A percentile compares a stretch with the other conserved stretches of the same genome.
Evolutionary conservation across 1,140 invertebrate genomes (phyloP).

Genomic region (Cylas formicarius): DNA sequence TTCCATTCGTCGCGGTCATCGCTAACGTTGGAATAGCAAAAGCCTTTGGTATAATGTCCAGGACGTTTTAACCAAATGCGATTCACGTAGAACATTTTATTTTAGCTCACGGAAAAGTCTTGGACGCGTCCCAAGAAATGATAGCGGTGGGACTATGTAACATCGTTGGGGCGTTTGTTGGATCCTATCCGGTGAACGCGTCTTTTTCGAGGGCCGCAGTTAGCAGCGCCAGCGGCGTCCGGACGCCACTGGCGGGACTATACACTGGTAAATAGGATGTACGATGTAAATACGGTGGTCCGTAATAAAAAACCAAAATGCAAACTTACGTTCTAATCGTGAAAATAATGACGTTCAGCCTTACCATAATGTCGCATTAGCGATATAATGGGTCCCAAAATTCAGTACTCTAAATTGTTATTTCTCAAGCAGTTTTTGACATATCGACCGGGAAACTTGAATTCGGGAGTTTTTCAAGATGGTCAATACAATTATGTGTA

Average conservation of each 20-base stretch:
- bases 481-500: no score
- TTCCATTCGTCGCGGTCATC: constrained; percentile 75
- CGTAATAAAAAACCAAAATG: no score
- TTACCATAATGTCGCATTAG: no score
- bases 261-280: constrained; percentile 56
- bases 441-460: no score
- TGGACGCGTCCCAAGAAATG: constrained; percentile 64
- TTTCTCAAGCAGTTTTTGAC: no score
- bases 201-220: constrained; percentile 69
- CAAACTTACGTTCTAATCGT: no score
- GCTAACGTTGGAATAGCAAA: constrained; percentile 85
- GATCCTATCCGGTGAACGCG: constrained; percentile 64
- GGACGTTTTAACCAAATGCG: not conserved
- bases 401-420: no score
- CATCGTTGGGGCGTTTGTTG: constrained; percentile 64
- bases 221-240: constrained; percentile 65
- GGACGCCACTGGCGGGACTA: constrained; percentile 64
- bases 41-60: constrained; percentile 59
- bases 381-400: no score
- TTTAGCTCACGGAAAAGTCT: constrained; percentile 44
- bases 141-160: constrained; percentile 61
- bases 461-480: no score
- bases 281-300: no score
- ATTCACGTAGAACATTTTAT: constrained; percentile 6
- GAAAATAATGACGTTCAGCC: no score